phyloP scores from a whole-genome alignment of 2,888 invertebrate species.

The Caenorhabditis wallacei region DNA sequence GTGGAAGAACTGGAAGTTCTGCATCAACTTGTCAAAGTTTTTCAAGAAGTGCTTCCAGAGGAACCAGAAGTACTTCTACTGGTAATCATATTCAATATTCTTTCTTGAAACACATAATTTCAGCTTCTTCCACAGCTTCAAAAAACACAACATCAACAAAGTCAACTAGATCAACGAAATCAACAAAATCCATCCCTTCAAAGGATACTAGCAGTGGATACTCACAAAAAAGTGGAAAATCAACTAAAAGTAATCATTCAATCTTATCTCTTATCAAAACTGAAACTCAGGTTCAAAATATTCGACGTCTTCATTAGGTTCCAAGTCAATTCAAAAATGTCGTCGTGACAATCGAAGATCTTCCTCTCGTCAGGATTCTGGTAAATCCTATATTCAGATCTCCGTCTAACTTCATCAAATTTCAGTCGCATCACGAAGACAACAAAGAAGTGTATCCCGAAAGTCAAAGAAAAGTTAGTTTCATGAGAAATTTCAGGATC shows the following conservation, averaged over 20 bases:
- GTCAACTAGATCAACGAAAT: conserved; percentile 19
- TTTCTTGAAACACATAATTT: too few relatives aligned
- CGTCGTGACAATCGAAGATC: conserved; percentile 6
- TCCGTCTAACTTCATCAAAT: neutral
- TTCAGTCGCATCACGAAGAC: conserved; percentile 35
- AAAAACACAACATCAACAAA: neutral
- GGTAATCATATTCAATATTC: too few relatives aligned
- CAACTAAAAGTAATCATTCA: neutral
- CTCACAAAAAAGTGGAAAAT: conserved; percentile 15
- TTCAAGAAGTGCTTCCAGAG: conserved; percentile 3
- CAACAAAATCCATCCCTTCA: conserved; percentile 1
- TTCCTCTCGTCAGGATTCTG: conserved; percentile 5
- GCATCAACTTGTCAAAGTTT: neutral
- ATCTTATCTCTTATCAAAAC: too few relatives aligned
- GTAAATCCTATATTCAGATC: neutral
- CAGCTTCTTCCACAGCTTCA: conserved; percentile 2
- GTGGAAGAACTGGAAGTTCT: conserved; percentile 9
- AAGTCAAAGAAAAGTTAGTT: neutral
- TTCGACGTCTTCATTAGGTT: conserved; percentile 26
- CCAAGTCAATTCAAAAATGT: conserved; percentile 15
- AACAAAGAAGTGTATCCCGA: conserved; percentile 29
- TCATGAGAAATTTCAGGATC: neutral
- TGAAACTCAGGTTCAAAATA: conserved; percentile 1
- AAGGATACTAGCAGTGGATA: neutral
- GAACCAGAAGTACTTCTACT: conserved; percentile 14